Conservation (phyloP, 1,140 invertebrate species). For the Formica exsecta region DNA sequence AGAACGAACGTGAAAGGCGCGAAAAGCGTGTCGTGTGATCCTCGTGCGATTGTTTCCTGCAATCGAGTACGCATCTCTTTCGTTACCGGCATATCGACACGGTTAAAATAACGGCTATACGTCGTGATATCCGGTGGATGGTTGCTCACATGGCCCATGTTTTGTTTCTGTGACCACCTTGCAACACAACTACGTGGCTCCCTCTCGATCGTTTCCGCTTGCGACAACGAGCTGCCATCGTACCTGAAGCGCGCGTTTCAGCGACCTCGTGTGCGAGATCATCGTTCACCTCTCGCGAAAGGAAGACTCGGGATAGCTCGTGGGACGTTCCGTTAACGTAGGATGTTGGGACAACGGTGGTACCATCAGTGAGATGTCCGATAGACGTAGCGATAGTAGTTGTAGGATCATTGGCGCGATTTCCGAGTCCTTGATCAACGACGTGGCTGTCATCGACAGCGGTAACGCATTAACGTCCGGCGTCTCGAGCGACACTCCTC, state of each 20-base stretch:
- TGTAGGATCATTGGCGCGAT: constrained; percentile 38
- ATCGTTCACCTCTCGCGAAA: not conserved
- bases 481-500: constrained; percentile 23
- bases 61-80: not conserved
- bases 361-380: constrained; percentile 12
- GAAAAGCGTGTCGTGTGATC: not conserved
- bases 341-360: not conserved
- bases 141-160: constrained; percentile 72
- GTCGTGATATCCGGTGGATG: not conserved
- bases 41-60: not conserved
- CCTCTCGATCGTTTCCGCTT: constrained; percentile 51
- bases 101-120: not conserved
- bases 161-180: constrained; percentile 64
- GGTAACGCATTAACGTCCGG: constrained; percentile 37
- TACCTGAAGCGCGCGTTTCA: constrained; percentile 41
- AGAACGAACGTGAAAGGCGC: constrained; percentile 7
- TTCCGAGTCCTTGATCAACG: not conserved
- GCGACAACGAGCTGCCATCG: constrained; percentile 32
- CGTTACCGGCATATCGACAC: not conserved
- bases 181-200: constrained; percentile 65
- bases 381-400: not conserved
- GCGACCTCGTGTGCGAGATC: constrained; percentile 12
- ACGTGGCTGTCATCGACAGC: constrained; percentile 33
- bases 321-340: not conserved
- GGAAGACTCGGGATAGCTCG: not conserved